Conservation (phyloP, 2,113 vertebrate genomes). For the Anseranas semipalmata region DNA sequence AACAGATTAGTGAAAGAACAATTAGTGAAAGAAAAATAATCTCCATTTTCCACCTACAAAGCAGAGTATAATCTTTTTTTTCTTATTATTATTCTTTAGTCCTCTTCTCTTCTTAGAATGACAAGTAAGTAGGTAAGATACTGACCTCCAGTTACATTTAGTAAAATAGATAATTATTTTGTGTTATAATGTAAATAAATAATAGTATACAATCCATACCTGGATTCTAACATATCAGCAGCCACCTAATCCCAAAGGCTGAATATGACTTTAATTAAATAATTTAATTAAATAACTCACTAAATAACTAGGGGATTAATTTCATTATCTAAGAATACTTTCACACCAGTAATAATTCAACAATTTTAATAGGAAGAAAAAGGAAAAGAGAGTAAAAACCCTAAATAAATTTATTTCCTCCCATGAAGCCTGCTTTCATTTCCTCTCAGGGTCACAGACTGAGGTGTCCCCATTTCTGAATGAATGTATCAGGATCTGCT, state of each 20-base stretch:
- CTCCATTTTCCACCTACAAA: not conserved
- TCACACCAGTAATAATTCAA: not conserved
- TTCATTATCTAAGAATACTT: not conserved
- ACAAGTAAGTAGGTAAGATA: not conserved
- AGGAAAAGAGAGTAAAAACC: not conserved
- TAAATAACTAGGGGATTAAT: not conserved
- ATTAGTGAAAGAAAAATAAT: too few relatives aligned
- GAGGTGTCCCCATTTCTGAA: not conserved
- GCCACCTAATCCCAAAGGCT: not conserved
- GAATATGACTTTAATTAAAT: not conserved
- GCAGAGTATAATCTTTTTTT: not conserved
- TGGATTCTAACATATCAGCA: not conserved
- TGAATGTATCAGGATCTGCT: not conserved
- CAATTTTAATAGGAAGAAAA: not conserved
- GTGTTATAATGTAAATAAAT: not conserved
- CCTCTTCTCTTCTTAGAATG: not conserved
- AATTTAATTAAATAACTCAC: not conserved
- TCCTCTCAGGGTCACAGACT: not conserved
- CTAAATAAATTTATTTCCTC: not conserved
- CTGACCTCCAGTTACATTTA: not conserved
- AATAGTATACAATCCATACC: not conserved
- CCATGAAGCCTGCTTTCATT: not conserved
- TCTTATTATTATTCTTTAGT: not conserved
- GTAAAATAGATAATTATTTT: not conserved
- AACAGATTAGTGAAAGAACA: not conserved